Evolutionary conservation across 2,888 invertebrate species (phyloP).

Genomic region (Pristionchus maxplancki): DNA sequence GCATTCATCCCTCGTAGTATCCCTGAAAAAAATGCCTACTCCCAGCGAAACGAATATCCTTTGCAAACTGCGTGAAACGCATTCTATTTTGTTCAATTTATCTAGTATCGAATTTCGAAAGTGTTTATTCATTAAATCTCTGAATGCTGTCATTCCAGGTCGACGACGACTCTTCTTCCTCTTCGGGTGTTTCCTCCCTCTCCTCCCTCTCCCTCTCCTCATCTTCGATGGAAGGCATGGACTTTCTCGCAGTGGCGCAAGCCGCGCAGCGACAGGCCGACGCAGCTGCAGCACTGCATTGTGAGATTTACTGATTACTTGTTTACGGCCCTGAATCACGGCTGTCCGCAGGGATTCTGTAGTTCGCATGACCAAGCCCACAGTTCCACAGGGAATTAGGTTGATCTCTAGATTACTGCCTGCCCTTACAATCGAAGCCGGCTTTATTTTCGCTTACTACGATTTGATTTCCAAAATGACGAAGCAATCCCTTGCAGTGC

Average conservation of each 20-base stretch:
- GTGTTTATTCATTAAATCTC: not conserved
- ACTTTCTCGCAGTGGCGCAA: not conserved
- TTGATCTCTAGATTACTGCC: not conserved
- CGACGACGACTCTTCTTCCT: not conserved
- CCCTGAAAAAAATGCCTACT: too few relatives aligned
- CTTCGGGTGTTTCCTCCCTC: not conserved
- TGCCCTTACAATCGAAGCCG: not conserved
- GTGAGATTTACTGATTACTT: not conserved
- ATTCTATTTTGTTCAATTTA: too few relatives aligned
- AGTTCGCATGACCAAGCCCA: not conserved
- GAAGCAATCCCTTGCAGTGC: not conserved
- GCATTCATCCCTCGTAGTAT: too few relatives aligned
- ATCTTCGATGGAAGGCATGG: not conserved
- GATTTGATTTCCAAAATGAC: not conserved
- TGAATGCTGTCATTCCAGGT: not conserved
- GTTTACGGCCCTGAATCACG: not conserved
- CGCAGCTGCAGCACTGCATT: slow-evolving; percentile 5
- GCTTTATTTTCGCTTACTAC: not conserved
- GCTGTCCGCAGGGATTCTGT: too few relatives aligned
- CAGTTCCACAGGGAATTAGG: not conserved
- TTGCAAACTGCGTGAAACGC: too few relatives aligned
- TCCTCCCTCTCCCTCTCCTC: not conserved
- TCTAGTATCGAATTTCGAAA: too few relatives aligned
- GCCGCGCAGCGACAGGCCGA: not conserved
- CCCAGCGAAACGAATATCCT: too few relatives aligned